Percentiles rank a stretch among this genome's conserved stretches.
These are phyloP conservation scores for Thunnus maccoyii DNA, from an alignment of 2,113 vertebrate genomes.

Conservation along the genomic window DNA sequence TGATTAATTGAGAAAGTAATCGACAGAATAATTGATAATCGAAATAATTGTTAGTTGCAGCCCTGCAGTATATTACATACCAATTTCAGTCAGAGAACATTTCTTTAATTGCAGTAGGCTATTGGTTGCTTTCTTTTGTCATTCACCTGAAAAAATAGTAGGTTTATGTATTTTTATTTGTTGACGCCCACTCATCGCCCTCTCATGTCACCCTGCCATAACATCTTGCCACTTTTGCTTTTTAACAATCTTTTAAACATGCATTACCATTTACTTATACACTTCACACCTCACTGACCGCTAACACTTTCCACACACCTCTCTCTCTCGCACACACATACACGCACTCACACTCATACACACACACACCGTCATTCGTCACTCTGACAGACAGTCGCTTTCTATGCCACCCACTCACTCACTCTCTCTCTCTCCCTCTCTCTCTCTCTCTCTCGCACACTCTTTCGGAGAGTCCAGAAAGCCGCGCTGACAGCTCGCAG, in stretches of 20 bases:
- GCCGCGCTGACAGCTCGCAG: slow-evolving; percentile 46
- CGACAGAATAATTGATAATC: no score
- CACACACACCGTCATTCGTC: no score
- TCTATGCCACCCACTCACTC: not conserved
- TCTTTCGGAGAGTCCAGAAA: slow-evolving; percentile 15
- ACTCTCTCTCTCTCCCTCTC: not conserved
- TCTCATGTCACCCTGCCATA: not conserved
- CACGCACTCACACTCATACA: not conserved
- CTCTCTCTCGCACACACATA: not conserved
- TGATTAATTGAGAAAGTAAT: no score
- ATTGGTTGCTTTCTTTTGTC: no score
- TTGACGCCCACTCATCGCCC: no score
- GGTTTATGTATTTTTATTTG: no score
- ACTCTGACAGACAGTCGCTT: not conserved
- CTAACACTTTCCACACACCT: slow-evolving; percentile 27
- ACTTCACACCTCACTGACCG: not conserved
- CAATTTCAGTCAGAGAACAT: no score
- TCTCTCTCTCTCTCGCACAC: slow-evolving; percentile 10
- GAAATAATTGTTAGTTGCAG: no score
- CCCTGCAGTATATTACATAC: no score
- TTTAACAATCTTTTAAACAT: not conserved
- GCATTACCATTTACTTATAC: not conserved
- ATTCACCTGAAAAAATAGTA: no score
- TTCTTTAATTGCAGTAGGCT: no score
- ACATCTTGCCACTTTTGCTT: no score